A percentile compares a stretch with the other conserved stretches of the same genome.
Conservation (phyloP, 2,113 vertebrate species). For the Aptenodytes patagonicus region DNA sequence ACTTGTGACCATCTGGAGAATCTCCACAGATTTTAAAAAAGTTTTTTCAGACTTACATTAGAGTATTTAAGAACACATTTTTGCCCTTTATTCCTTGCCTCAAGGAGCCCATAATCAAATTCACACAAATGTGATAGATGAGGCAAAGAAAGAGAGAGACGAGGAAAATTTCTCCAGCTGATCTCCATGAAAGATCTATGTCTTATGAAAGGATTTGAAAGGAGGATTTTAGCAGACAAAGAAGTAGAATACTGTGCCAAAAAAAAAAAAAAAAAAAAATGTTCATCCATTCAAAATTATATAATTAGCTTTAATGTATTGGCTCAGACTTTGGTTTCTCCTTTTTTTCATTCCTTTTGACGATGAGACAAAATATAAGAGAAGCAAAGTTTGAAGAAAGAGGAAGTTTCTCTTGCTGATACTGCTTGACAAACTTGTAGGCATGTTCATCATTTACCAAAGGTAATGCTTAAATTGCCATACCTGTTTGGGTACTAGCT, state of each 20-base stretch:
- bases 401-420: background rate
- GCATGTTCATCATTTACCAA: background rate
- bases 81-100: background rate
- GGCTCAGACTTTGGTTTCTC: background rate
- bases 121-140: background rate
- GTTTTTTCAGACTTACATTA: background rate
- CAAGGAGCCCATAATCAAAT: background rate
- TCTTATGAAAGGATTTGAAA: background rate
- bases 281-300: background rate
- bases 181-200: background rate
- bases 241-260: background rate
- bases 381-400: background rate
- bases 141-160: background rate
- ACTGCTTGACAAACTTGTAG: background rate
- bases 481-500: background rate
- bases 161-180: background rate
- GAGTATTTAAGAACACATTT: background rate
- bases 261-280: background rate
- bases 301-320: background rate
- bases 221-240: background rate
- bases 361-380: background rate
- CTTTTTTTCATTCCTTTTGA: background rate
- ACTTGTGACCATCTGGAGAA: background rate
- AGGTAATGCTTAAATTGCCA: background rate
- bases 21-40: background rate